Conservation (phyloP, 2,888 invertebrate genomes). For the Axea sp. region DNA sequence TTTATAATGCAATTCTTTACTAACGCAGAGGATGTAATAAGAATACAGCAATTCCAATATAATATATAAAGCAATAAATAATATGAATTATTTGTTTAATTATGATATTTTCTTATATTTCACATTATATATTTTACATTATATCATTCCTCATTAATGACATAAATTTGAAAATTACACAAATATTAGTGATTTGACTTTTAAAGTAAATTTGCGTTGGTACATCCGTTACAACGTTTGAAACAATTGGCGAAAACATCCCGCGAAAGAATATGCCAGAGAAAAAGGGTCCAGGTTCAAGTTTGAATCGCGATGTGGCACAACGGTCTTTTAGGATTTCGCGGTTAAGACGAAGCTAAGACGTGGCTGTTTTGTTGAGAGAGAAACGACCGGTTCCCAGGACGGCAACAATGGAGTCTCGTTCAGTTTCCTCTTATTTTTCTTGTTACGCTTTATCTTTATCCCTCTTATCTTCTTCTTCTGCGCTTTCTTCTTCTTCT, state of each 20-base stretch:
- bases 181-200: no score
- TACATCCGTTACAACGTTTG: slow-evolving; percentile 19
- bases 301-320: slow-evolving; percentile 36
- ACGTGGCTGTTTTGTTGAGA: slow-evolving; percentile 40
- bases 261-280: slow-evolving; percentile 8
- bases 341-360: slow-evolving; percentile 50
- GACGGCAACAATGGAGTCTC: slow-evolving; percentile 59
- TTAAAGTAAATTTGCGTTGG: no score
- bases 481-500: slow-evolving; percentile 11
- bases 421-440: slow-evolving; percentile 54
- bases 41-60: no score
- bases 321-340: slow-evolving; percentile 56
- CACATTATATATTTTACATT: no score
- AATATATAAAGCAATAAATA: no score
- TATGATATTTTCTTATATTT: no score
- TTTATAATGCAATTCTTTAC: no score
- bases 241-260: slow-evolving; percentile 15
- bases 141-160: no score
- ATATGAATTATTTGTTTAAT: no score
- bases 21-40: no score
- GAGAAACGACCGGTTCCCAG: slow-evolving; percentile 61
- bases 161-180: no score
- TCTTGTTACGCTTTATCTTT: slow-evolving; percentile 40
- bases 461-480: slow-evolving; percentile 32
- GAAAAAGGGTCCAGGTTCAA: slow-evolving; percentile 21